Percentiles rank a stretch among this genome's conserved stretches.
These are phyloP conservation scores for Phyllotis vaccarum DNA, from an alignment of 2,797 vertebrate genomes.

Conservation along the genomic window DNA sequence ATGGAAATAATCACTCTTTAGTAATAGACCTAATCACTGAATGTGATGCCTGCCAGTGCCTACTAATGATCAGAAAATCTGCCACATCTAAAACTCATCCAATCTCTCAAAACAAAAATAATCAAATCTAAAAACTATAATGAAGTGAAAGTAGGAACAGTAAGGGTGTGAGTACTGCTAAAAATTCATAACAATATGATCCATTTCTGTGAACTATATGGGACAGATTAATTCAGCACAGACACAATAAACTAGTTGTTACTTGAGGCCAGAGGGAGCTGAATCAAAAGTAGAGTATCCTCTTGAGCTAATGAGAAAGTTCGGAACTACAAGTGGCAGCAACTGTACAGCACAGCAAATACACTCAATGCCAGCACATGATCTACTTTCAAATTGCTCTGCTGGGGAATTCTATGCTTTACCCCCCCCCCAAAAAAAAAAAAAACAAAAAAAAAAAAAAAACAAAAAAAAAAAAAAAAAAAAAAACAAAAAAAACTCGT, in stretches of 20 bases:
- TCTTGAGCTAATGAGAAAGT: not conserved
- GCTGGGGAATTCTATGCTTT: constrained; percentile 6
- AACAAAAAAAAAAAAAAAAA: no score
- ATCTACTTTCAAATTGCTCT: not conserved
- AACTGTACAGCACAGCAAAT: not conserved
- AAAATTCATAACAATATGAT: not conserved
- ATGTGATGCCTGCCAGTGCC: not conserved
- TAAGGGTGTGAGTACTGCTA: constrained; percentile 9
- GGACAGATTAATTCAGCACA: not conserved
- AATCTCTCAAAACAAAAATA: constrained; percentile 30
- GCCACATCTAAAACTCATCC: not conserved
- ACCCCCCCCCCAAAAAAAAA: not conserved
- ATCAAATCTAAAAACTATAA: constrained; percentile 37
- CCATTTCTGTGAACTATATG: constrained; percentile 8
- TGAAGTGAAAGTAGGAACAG: constrained; percentile 46
- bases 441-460: not conserved
- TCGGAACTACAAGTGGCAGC: not conserved
- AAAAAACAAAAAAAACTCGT: not conserved
- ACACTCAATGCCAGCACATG: constrained; percentile 2
- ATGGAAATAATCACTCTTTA: constrained; percentile 44
- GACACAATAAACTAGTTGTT: not conserved
- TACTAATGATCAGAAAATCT: constrained; percentile 52
- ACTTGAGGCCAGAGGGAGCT: not conserved
- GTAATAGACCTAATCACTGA: not conserved
- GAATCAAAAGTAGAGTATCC: not conserved